Conservation (phyloP, 2,113 vertebrate species). For the Clarias gariepinus region DNA sequence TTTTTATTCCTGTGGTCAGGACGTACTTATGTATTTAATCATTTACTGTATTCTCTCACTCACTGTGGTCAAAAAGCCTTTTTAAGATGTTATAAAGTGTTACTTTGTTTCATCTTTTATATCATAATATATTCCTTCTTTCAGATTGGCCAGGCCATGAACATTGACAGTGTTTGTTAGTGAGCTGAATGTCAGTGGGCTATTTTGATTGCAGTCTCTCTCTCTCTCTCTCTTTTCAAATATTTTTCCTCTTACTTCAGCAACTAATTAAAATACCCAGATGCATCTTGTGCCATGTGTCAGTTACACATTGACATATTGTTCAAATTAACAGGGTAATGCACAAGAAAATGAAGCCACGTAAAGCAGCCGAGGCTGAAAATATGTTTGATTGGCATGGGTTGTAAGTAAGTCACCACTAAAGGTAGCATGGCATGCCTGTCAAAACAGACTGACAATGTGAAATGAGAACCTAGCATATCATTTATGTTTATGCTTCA, state of each 20-base stretch:
- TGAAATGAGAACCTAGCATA: conserved; percentile 13
- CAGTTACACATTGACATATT: conserved; percentile 38
- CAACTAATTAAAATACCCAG: conserved; percentile 58
- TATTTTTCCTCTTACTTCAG: conserved; percentile 34
- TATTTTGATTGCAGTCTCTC: background rate
- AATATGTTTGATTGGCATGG: conserved; percentile 56
- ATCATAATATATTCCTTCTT: background rate
- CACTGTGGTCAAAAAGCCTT: background rate
- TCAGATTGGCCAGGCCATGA: background rate
- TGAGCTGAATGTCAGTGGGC: background rate
- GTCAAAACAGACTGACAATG: conserved; percentile 57
- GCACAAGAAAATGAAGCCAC: conserved; percentile 47
- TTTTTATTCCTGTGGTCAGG: background rate
- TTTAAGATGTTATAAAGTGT: background rate
- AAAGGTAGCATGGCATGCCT: conserved; percentile 37
- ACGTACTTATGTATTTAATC: background rate
- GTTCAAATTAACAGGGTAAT: conserved; percentile 46
- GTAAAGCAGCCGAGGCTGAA: conserved; percentile 49
- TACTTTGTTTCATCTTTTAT: background rate
- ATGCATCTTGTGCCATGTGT: conserved; percentile 40
- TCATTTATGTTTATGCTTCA: conserved; percentile 7
- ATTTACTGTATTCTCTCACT: background rate
- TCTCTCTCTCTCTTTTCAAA: conserved; percentile 31
- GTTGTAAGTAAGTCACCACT: conserved; percentile 49
- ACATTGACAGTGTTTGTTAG: conserved; percentile 8